Conservation (phyloP, 2,888 invertebrate species). For the Amphimallon solstitiale region DNA sequence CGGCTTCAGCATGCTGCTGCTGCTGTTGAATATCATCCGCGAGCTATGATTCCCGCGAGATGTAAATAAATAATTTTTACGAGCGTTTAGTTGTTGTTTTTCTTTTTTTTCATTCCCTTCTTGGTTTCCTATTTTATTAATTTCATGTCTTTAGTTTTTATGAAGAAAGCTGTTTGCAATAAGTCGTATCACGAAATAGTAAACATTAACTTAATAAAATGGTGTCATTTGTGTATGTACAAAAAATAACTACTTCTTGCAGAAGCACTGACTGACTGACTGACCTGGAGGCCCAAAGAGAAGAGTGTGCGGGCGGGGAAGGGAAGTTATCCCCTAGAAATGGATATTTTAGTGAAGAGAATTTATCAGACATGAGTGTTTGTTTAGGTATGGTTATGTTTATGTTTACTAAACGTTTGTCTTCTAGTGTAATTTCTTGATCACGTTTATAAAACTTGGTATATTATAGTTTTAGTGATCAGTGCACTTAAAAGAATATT, state of each 20-base stretch:
- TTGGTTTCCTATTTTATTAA: neutral
- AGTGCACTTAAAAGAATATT: too few species aligned
- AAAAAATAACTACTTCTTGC: constrained; percentile 30
- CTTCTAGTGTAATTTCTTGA: neutral
- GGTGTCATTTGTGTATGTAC: constrained; percentile 21
- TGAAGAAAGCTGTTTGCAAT: neutral
- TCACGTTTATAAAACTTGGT: too few species aligned
- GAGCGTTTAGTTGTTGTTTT: constrained; percentile 24
- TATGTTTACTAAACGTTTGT: constrained; percentile 17
- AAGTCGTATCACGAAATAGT: neutral
- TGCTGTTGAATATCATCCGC: constrained; percentile 36
- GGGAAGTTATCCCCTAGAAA: constrained; percentile 50
- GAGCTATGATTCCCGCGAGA: constrained; percentile 34
- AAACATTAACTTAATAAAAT: constrained; percentile 10
- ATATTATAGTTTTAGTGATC: too few species aligned
- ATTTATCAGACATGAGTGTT: constrained; percentile 57
- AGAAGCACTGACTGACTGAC: constrained; percentile 33
- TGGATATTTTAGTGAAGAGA: constrained; percentile 49
- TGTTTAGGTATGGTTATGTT: constrained; percentile 55
- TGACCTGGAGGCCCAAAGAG: constrained; percentile 57
- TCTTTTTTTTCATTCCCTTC: constrained; percentile 19
- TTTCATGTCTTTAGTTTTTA: neutral
- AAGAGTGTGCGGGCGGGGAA: constrained; percentile 55
- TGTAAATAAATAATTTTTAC: constrained; percentile 39
- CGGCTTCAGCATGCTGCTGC: constrained; percentile 46